phyloP scores from a whole-genome alignment of 2,113 vertebrate species.

The Callocephalon fimbriatum region DNA sequence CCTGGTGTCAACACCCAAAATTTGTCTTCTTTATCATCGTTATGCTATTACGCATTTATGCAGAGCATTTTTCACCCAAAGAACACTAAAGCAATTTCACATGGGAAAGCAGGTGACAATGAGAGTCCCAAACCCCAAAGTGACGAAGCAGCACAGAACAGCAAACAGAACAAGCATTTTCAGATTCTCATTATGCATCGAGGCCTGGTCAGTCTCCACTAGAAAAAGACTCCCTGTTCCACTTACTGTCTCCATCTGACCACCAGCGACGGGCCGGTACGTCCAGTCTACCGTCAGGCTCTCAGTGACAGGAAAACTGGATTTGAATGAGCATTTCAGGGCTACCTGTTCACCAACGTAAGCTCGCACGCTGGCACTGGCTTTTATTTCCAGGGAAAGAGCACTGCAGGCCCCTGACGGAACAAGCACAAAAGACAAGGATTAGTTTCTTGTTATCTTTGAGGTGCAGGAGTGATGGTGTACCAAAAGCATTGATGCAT shows the following conservation, averaged over 20 bases:
- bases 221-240: neutral
- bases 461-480: rapidly evolving
- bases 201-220: neutral
- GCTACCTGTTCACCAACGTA: slow-evolving; percentile 76
- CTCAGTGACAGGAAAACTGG: slow-evolving; percentile 78
- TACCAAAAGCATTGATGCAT: rapidly evolving
- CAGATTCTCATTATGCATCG: neutral
- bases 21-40: neutral
- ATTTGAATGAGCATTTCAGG: slow-evolving; percentile 88
- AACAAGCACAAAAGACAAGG: neutral
- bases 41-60: neutral
- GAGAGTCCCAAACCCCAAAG: neutral
- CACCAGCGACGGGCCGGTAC: slow-evolving; percentile 79
- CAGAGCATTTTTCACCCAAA: neutral
- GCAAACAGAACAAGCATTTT: neutral
- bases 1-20: neutral
- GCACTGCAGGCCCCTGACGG: slow-evolving; percentile 62
- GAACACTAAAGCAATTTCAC: neutral
- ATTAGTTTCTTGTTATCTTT: rapidly evolving
- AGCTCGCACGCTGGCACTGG: slow-evolving; percentile 77
- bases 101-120: rapidly evolving
- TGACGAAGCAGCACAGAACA: neutral
- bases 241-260: slow-evolving; percentile 78
- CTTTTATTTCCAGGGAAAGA: slow-evolving; percentile 80
- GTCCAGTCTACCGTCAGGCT: slow-evolving; percentile 89